These are phyloP conservation scores for Pangasius mekongensis DNA, from an alignment of 2,797 vertebrate genomes.

Conservation along the genomic window DNA sequence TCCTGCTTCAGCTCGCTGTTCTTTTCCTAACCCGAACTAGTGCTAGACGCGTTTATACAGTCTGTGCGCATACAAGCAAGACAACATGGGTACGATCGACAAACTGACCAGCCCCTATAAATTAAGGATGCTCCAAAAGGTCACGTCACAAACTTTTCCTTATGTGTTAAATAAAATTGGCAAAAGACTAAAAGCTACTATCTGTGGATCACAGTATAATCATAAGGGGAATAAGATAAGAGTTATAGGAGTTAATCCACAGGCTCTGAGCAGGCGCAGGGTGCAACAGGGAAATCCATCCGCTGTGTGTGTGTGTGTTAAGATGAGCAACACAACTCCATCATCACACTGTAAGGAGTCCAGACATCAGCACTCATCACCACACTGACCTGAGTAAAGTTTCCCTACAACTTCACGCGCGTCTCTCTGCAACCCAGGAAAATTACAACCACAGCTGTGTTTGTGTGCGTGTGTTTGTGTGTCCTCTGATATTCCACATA, in stretches of 20 bases:
- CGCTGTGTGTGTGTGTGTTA: not conserved
- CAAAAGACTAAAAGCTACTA: not conserved
- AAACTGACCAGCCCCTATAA: not conserved
- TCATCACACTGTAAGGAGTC: not conserved
- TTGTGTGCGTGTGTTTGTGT: not conserved
- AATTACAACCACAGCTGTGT: not conserved
- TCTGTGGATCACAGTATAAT: too few species aligned
- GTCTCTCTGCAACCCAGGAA: not conserved
- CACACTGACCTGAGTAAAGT: not conserved
- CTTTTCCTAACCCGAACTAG: not conserved
- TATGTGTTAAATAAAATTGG: too few species aligned
- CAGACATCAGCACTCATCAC: not conserved
- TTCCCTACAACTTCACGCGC: not conserved
- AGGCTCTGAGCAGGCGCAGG: not conserved
- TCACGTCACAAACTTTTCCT: conserved; percentile 1
- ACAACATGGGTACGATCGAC: conserved; percentile 38
- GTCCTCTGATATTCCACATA: not conserved
- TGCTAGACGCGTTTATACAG: conserved; percentile 12
- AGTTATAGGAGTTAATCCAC: not conserved
- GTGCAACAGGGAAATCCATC: not conserved
- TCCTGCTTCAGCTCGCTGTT: conserved; percentile 42
- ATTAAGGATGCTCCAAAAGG: conserved; percentile 17
- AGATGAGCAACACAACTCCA: not conserved
- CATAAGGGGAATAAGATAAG: not conserved
- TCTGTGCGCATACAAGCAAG: not conserved